Evolutionary conservation across 2,797 vertebrate genomes (phyloP), one percentile per base, ranked within the genome.

Genomic region (Anguilla pacifica): DNA sequence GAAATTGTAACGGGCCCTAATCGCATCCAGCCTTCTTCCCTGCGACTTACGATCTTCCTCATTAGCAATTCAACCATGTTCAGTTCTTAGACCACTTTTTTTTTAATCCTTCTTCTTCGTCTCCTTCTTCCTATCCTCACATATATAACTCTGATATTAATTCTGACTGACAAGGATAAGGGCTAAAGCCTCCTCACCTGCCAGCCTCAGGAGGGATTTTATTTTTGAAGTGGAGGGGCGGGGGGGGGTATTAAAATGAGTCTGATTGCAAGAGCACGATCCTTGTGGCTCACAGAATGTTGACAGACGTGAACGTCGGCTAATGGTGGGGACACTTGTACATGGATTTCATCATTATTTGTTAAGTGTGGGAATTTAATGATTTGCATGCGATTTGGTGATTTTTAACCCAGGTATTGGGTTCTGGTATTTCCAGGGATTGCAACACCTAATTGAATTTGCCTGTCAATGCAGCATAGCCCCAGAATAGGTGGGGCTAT

Each of bases 101-200:
- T 7, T 2, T 51, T 25, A 7, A 2, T 46, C 15, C 22, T 25
- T n/a, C 39, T 49, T 81, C 10, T 19, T 3, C 22, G 0, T 46
- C 51, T 53, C 10, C 81, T 19, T 46, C 25, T 64, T 87, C 55
- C 39, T 7, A 25, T 67, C 25, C 61, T 81, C 77, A n/a, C 43
- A 2, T 25, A 49, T 6, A 5, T 81, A 49, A 49, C 28, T 22
- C 19, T 81, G 77, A 49, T n/a, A 19, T 87, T 53, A 83, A 87
- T 87, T 83, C 79, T 83, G 57, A 83, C 77, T 49, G 86, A 28
- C 77, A 83, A 10, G 39, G 79, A 83, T 83, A 67, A 39, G 31
- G 57, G 77, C 6, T 7, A 31, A 84, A 64, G 31, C 39, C 59
- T n/a, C 43, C 82, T 83, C 43, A 31, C 77, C 79, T 83, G n/a